These are phyloP conservation scores for Sesia bembeciformis DNA, from an alignment of 2,888 invertebrate genomes.

Conservation along the genomic window DNA sequence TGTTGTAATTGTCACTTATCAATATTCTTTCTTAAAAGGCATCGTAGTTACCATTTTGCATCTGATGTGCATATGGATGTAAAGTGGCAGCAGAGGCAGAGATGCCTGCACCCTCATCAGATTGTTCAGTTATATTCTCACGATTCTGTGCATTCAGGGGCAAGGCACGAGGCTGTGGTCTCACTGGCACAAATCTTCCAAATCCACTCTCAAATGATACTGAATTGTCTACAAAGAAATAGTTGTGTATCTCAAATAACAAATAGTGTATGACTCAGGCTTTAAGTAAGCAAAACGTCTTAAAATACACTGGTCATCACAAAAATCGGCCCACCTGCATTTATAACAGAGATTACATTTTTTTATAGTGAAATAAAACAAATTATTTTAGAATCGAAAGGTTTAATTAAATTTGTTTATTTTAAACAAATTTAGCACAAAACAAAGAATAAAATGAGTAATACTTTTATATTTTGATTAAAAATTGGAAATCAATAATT, in stretches of 20 bases:
- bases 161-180: slow-evolving; percentile 63
- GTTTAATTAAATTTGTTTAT: no score
- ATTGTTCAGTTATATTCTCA: slow-evolving; percentile 50
- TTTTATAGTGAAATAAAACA: slow-evolving; percentile 5
- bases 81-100: slow-evolving; percentile 49
- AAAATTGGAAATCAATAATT: no score
- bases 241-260: neutral
- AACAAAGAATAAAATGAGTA: no score
- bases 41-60: slow-evolving; percentile 53
- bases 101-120: slow-evolving; percentile 50
- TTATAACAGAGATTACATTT: no score
- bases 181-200: slow-evolving; percentile 67
- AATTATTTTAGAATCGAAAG: slow-evolving; percentile 1
- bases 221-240: slow-evolving; percentile 48
- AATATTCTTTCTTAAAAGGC: no score
- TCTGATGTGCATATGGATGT: slow-evolving; percentile 61
- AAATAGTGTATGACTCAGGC: neutral
- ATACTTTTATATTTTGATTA: no score
- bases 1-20: no score
- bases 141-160: slow-evolving; percentile 61
- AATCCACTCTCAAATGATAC: slow-evolving; percentile 63
- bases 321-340: no score
- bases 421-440: no score
- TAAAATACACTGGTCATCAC: no score
- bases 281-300: neutral